Base-by-base conservation (phyloP, 2,113 vertebrate genomes). In the Thryonomys swinderianus region DNA sequence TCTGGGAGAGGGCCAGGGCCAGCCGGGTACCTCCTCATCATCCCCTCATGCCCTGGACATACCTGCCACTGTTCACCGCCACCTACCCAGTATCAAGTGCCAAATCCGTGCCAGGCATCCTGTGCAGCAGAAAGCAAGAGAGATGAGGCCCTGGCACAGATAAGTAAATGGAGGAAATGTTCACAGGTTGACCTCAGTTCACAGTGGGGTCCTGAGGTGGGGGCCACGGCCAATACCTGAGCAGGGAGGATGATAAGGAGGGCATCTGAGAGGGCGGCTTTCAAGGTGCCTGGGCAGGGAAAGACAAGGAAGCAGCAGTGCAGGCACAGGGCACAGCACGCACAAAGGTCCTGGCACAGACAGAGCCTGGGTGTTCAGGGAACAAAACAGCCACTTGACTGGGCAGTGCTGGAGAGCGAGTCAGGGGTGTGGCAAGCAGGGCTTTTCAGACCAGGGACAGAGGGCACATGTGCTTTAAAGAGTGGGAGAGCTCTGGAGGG, bases 1-100 rank as follows among this genome's bases (percentile, higher is more conserved):
- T 32, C 48, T 32, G 42, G 40, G 57, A 55, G 81, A 67, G 42
- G 7, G 61, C 10, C 18, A 20, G 27, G 18, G 48, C 2, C n/a
- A 64, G 42, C 51, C 4, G 25, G 78, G 9, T 40, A 13, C 83
- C 2, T 21, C 53, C 48, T 32, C 5, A 0, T 27, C 12, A 3
- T 53, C 34, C 14, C 59, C 37, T 18, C 11, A 7, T 20, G 80
- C 51, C 30, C 74, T 6, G 57, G 27, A 12, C 3, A 0, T n/a
- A 0, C 20, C 37, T 18, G 0, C 16, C 76, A 6, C 27, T 21
- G 0, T 23, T 67, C 32, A 2, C 0, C 25, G 7, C 6, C 21
- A 17, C 13, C 64, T 40, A 16, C 37, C 53, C 66, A 3, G 9
- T 42, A 23, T 4, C 17, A 45, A n/a, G 5, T 5, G 14, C 55